These are phyloP conservation scores for Gallinago paraguaiae DNA, from an alignment of 2,113 vertebrate species.

Conservation along the genomic window DNA sequence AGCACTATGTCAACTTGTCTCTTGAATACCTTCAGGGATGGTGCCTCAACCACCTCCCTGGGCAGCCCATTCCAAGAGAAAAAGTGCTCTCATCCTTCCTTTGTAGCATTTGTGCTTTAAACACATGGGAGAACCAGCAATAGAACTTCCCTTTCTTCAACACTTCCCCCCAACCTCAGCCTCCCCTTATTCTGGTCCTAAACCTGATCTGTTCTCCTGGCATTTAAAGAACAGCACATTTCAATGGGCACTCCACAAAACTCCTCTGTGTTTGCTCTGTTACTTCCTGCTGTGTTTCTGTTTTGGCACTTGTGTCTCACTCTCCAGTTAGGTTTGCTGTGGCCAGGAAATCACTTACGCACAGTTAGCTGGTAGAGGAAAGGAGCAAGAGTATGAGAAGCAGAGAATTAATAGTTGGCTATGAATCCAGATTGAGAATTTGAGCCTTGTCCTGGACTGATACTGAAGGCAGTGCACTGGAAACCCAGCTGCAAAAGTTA, in stretches of 20 bases:
- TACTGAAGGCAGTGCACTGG: neutral
- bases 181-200: neutral
- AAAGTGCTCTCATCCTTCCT: neutral
- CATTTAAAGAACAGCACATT: neutral
- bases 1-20: too few relatives aligned
- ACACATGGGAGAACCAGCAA: neutral
- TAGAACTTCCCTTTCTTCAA: neutral
- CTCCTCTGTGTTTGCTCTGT: neutral
- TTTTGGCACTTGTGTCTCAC: neutral
- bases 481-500: neutral
- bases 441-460: neutral
- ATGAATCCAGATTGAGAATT: neutral
- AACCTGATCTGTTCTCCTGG: neutral
- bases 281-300: neutral
- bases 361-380: neutral
- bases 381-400: neutral
- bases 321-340: neutral
- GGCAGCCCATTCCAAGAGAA: neutral
- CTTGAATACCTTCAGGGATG: too few relatives aligned
- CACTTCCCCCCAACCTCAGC: neutral
- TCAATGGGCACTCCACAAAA: neutral
- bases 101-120: neutral
- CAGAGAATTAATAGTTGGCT: neutral
- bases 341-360: neutral
- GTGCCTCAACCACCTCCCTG: too few relatives aligned